A percentile compares a stretch with the other conserved stretches of the same genome.
Conservation (phyloP, 2,888 invertebrate genomes). For the Macrophya alboannulata region DNA sequence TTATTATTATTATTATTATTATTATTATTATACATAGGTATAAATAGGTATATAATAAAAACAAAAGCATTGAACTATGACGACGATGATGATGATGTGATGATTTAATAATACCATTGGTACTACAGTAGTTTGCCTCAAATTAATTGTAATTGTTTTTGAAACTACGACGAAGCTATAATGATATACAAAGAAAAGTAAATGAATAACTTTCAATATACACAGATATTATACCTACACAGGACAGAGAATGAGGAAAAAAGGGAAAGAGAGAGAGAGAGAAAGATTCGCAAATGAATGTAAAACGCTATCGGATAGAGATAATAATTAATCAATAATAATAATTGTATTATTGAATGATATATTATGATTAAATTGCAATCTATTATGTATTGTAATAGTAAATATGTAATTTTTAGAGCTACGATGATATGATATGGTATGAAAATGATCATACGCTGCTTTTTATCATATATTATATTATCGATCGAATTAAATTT, state of each 20-base stretch:
- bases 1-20: not conserved
- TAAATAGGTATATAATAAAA: not conserved
- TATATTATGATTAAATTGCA: constrained; percentile 61
- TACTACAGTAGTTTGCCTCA: not conserved
- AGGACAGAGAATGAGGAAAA: not conserved
- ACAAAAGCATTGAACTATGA: not conserved
- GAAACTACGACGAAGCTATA: not conserved
- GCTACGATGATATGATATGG: constrained; percentile 53
- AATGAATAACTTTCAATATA: too few species aligned
- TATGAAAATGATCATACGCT: not conserved
- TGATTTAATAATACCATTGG: not conserved
- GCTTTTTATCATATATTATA: constrained; percentile 7
- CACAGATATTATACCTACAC: too few species aligned
- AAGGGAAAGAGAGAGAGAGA: too few species aligned
- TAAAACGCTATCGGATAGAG: not conserved
- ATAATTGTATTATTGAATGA: constrained; percentile 67
- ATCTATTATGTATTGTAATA: constrained; percentile 70
- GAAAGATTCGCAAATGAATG: not conserved
- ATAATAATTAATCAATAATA: constrained; percentile 57
- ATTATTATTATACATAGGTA: not conserved
- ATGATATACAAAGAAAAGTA: too few species aligned
- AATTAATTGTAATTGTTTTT: not conserved
- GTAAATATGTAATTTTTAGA: constrained; percentile 68
- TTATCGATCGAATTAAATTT: not conserved
- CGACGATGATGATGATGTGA: too few species aligned